Conservation (phyloP, 2,113 vertebrate genomes). For the Oncorhynchus tshawytscha region DNA sequence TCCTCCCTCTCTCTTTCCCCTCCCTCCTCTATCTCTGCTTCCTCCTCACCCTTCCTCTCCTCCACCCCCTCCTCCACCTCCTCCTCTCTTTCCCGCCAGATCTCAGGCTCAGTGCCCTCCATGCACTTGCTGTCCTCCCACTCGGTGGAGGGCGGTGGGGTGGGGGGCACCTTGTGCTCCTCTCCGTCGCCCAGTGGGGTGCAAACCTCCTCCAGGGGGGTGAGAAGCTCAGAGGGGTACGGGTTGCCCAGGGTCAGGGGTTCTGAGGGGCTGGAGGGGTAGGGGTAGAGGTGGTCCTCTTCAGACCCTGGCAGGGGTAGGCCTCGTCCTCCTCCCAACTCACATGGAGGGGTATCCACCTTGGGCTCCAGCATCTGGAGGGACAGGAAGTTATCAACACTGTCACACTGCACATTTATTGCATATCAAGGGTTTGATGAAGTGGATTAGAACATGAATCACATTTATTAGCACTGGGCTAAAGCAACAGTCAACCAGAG, state of each 20-base stretch:
- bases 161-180: constrained; percentile 67
- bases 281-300: constrained; percentile 70
- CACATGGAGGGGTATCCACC: constrained; percentile 65
- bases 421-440: too few species aligned
- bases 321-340: constrained; percentile 50
- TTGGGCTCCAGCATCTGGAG: constrained; percentile 86
- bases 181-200: constrained; percentile 59
- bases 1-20: constrained; percentile 37
- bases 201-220: constrained; percentile 65
- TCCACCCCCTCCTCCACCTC: constrained; percentile 36
- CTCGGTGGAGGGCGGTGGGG: constrained; percentile 71
- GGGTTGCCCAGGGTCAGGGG: constrained; percentile 40
- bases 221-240: constrained; percentile 62
- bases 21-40: constrained; percentile 35
- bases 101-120: constrained; percentile 66
- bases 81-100: constrained; percentile 40
- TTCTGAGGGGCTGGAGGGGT: constrained; percentile 58
- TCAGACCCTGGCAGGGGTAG: constrained; percentile 59
- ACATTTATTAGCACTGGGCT: too few species aligned
- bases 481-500: background rate
- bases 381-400: background rate
- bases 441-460: too few species aligned
- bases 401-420: background rate
- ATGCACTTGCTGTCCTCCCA: constrained; percentile 69
- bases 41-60: constrained; percentile 35